phyloP scores from a whole-genome alignment of 2,888 invertebrate genomes.

The Lobophora halterata region DNA sequence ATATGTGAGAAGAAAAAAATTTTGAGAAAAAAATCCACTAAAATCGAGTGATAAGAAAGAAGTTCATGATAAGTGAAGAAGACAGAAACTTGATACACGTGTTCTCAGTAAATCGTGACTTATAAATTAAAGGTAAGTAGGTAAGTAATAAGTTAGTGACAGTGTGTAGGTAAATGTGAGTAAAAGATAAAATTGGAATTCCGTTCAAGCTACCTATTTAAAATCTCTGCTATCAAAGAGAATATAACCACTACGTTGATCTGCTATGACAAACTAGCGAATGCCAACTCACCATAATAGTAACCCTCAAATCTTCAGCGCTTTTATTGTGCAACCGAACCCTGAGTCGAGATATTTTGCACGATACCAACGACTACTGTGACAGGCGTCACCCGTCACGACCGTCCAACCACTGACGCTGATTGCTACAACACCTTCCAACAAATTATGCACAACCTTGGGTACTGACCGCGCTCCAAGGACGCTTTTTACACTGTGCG shows the following conservation, averaged over 20 bases:
- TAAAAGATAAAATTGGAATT: constrained; percentile 1
- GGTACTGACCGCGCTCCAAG: constrained; percentile 69
- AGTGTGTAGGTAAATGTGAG: constrained; percentile 5
- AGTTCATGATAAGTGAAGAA: constrained; percentile 1
- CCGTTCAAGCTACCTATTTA: constrained; percentile 1
- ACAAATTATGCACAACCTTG: constrained; percentile 72
- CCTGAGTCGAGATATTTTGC: constrained; percentile 65
- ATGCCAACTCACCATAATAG: constrained; percentile 65
- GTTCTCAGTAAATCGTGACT: too few species aligned
- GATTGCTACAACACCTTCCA: constrained; percentile 53
- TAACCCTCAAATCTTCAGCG: constrained; percentile 62
- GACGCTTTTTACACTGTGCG: constrained; percentile 65
- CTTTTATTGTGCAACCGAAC: constrained; percentile 64
- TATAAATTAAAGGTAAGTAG: constrained; percentile 4
- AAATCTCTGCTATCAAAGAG: too few species aligned
- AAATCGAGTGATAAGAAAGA: background rate
- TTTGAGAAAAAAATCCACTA: background rate
- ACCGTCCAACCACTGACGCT: constrained; percentile 56
- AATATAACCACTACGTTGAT: too few species aligned
- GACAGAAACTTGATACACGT: constrained; percentile 1
- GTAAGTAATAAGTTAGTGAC: background rate
- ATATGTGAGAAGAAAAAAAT: background rate
- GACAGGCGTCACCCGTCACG: constrained; percentile 49
- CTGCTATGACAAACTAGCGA: too few species aligned
- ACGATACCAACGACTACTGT: constrained; percentile 30